Percentiles rank a stretch among this genome's conserved stretches.
Evolutionary conservation across 2,888 invertebrate species (phyloP).

Genomic region (Callimorpha dominula): DNA sequence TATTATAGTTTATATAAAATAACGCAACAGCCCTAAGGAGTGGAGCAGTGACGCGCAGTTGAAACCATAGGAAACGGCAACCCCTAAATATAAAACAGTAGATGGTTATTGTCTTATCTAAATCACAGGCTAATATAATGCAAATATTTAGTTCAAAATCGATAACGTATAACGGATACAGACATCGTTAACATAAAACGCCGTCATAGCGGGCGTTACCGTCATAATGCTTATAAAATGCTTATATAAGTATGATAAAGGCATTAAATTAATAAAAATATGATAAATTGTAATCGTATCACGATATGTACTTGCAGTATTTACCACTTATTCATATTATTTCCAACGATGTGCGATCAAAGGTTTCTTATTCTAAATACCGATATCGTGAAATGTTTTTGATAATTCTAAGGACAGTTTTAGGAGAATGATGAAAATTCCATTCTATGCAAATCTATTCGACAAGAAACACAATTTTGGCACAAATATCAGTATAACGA

Average conservation of each 20-base stretch:
- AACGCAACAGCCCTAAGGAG: too few relatives aligned
- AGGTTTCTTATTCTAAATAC: not conserved
- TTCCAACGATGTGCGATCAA: not conserved
- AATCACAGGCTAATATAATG: constrained; percentile 3
- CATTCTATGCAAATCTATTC: too few relatives aligned
- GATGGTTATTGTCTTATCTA: too few relatives aligned
- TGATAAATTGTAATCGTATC: not conserved
- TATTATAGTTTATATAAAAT: too few relatives aligned
- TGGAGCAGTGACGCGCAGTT: too few relatives aligned
- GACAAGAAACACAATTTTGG: too few relatives aligned
- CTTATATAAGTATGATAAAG: constrained; percentile 52
- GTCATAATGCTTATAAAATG: constrained; percentile 47
- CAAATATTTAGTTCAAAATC: constrained; percentile 33
- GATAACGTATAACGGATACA: constrained; percentile 64
- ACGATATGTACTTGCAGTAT: not conserved
- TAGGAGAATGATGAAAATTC: too few relatives aligned
- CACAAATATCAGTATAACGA: too few relatives aligned
- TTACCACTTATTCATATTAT: not conserved
- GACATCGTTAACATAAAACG: constrained; percentile 60
- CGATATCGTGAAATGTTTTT: not conserved
- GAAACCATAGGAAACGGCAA: too few relatives aligned
- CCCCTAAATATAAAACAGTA: too few relatives aligned
- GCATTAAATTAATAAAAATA: constrained; percentile 20
- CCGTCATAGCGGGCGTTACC: constrained; percentile 61
- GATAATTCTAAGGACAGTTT: not conserved